These are phyloP conservation scores for Chrysogorgia sp. DNA, from an alignment of 92 coral and sea anemone genomes.

Conservation along the genomic window DNA sequence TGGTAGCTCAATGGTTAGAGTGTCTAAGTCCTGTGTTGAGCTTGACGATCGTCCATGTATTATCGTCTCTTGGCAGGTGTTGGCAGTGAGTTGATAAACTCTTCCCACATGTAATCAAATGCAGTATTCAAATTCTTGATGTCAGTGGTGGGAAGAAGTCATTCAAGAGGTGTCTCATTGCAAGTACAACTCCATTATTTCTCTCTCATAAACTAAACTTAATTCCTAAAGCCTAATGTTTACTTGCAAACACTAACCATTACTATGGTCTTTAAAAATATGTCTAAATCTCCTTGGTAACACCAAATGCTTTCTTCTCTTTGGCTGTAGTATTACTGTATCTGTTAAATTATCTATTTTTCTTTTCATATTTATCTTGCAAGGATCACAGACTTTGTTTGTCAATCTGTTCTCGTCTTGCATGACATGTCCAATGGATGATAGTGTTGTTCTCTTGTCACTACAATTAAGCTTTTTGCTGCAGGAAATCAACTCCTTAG, in stretches of 20 bases:
- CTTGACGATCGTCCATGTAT: no score
- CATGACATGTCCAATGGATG: neutral
- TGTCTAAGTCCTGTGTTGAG: no score
- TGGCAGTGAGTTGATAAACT: no score
- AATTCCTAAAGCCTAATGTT: no score
- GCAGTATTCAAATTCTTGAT: no score
- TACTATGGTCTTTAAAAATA: slow-evolving; percentile 10
- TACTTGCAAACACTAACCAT: slow-evolving; percentile 1
- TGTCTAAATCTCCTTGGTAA: slow-evolving; percentile 21
- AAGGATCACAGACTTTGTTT: neutral
- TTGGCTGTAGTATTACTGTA: neutral
- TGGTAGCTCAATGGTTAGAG: no score
- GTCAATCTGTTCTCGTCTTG: neutral
- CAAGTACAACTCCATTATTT: no score
- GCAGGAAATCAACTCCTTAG: neutral
- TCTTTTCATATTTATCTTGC: neutral
- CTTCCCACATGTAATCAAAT: no score
- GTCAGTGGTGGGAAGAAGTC: no score
- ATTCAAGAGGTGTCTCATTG: no score
- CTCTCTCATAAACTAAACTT: no score
- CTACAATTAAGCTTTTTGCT: neutral
- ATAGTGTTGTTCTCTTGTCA: neutral
- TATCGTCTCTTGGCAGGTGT: no score
- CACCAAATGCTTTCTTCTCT: neutral
- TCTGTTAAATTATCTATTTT: neutral